Evolutionary conservation across 2,797 vertebrate species (phyloP).

Genomic region (Neopelma chrysocephalum): DNA sequence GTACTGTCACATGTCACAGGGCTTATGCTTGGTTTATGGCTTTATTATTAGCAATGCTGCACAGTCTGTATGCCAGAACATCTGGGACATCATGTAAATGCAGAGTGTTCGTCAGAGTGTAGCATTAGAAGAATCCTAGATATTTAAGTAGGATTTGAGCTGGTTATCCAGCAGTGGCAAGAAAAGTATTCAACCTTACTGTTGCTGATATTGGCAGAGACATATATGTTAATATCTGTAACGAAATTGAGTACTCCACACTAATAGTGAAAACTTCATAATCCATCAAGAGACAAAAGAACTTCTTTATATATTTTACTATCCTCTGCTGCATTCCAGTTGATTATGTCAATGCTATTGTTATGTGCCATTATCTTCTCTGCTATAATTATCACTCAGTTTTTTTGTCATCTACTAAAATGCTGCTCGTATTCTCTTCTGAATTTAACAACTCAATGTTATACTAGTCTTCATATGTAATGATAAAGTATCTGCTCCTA

Average conservation of each 20-base stretch:
- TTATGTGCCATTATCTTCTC: not conserved
- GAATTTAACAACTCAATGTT: not conserved
- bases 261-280: conserved; percentile 27
- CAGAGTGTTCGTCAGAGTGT: conserved; percentile 4
- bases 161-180: conserved; percentile 27
- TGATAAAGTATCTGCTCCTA: not conserved
- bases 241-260: not conserved
- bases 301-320: not conserved
- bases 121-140: conserved; percentile 55
- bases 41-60: conserved; percentile 47
- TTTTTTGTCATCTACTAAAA: not conserved
- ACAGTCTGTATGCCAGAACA: conserved; percentile 47
- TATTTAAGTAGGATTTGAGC: conserved; percentile 68
- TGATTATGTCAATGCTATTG: not conserved
- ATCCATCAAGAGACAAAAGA: not conserved
- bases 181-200: conserved; percentile 15
- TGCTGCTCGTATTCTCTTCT: not conserved
- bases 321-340: not conserved
- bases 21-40: conserved; percentile 49
- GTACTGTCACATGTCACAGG: not conserved
- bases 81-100: conserved; percentile 55
- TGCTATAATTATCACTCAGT: not conserved
- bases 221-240: not conserved
- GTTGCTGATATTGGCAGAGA: conserved; percentile 15
- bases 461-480: not conserved